phyloP scores from a whole-genome alignment of 1,140 invertebrate genomes.

The Drosophila aff. region DNA sequence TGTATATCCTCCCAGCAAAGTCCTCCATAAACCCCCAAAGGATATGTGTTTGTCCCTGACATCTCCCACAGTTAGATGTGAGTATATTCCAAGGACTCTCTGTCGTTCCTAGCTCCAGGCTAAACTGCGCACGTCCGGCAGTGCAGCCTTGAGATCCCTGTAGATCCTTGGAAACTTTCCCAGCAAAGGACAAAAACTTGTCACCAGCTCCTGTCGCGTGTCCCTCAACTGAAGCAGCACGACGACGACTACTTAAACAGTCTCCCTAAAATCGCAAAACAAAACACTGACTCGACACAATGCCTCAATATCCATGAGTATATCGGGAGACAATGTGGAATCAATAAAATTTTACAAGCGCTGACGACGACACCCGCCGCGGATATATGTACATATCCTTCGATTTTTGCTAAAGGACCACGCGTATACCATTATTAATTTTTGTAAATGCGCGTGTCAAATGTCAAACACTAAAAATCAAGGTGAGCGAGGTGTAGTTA shows the following conservation, averaged over 20 bases:
- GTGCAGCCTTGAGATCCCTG: slow-evolving; percentile 58
- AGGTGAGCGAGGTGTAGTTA: slow-evolving; percentile 43
- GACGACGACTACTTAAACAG: slow-evolving; percentile 80
- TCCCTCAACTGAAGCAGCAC: slow-evolving; percentile 77
- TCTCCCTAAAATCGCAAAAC: slow-evolving; percentile 33
- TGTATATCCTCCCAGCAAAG: background rate
- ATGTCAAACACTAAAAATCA: slow-evolving; percentile 77
- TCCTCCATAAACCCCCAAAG: slow-evolving; percentile 22
- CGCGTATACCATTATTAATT: slow-evolving; percentile 77
- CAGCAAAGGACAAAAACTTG: slow-evolving; percentile 57
- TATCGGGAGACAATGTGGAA: slow-evolving; percentile 60
- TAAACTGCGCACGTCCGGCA: slow-evolving; percentile 18
- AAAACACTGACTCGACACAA: slow-evolving; percentile 33
- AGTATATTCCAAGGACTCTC: slow-evolving; percentile 25
- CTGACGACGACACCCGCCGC: slow-evolving; percentile 70
- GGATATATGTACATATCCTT: slow-evolving; percentile 50
- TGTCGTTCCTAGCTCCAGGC: slow-evolving; percentile 24
- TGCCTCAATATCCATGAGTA: slow-evolving; percentile 34
- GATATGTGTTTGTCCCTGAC: slow-evolving; percentile 34
- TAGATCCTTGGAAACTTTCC: slow-evolving; percentile 35
- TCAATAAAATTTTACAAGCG: slow-evolving; percentile 77
- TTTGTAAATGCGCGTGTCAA: slow-evolving; percentile 79
- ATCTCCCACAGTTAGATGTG: slow-evolving; percentile 42
- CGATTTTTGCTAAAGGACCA: slow-evolving; percentile 24
- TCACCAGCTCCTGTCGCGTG: slow-evolving; percentile 83